phyloP scores from a whole-genome alignment of 2,113 vertebrate species.

The Urocynchramus pylzowi region DNA sequence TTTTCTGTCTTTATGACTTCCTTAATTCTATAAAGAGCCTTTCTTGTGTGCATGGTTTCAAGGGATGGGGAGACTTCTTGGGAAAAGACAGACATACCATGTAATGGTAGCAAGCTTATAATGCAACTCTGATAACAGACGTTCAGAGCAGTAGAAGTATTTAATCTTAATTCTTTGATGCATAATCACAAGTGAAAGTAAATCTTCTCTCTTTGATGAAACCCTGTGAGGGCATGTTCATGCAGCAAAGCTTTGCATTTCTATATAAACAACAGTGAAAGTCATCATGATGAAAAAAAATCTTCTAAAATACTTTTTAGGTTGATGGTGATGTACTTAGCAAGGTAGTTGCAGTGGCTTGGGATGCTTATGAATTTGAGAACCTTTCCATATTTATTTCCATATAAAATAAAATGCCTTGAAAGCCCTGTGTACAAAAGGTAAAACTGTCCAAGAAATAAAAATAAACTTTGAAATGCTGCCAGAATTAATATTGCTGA shows the following conservation, averaged over 20 bases:
- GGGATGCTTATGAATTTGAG: background rate
- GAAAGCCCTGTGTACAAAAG: background rate
- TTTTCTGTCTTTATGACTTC: background rate
- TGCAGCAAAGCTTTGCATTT: background rate
- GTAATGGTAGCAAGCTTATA: background rate
- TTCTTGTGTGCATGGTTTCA: background rate
- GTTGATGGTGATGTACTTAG: background rate
- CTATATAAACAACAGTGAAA: background rate
- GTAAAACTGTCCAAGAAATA: background rate
- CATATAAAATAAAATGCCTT: background rate
- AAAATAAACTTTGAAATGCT: background rate
- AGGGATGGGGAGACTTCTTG: background rate
- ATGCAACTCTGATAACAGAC: background rate
- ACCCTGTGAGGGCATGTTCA: background rate
- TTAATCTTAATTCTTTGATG: background rate
- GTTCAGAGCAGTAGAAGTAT: background rate
- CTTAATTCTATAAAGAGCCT: background rate
- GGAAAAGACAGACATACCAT: background rate
- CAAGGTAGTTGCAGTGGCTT: background rate
- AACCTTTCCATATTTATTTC: background rate
- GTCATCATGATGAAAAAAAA: background rate
- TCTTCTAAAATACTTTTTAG: background rate
- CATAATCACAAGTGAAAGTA: background rate
- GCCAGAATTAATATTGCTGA: background rate
- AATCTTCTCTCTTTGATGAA: background rate